Evolutionary conservation across 2,113 vertebrate genomes (phyloP).

Genomic region (Struthidea cinerea): DNA sequence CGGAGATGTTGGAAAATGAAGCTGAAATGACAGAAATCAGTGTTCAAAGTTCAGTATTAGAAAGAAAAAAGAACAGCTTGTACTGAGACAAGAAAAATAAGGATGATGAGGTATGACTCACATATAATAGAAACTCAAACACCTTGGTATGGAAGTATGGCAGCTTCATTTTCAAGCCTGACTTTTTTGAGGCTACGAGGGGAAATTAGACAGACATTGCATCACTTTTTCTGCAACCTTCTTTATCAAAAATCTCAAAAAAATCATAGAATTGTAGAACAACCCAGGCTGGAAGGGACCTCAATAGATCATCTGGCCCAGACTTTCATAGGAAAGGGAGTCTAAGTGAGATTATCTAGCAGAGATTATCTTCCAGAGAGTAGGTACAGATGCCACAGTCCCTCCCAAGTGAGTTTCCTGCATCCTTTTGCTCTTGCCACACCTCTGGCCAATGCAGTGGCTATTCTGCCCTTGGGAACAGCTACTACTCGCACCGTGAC

Average conservation of each 20-base stretch:
- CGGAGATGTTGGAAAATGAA: neutral
- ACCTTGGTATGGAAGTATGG: neutral
- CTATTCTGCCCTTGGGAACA: neutral
- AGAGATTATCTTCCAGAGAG: neutral
- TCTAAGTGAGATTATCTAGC: neutral
- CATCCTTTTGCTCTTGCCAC: neutral
- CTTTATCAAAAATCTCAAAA: neutral
- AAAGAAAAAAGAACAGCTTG: neutral
- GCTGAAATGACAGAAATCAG: neutral
- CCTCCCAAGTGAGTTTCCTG: neutral
- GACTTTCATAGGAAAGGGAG: neutral
- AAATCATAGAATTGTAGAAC: neutral
- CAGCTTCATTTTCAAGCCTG: neutral
- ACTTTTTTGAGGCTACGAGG: neutral
- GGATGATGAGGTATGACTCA: neutral
- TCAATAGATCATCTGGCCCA: neutral
- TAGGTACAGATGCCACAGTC: neutral
- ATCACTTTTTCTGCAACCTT: neutral
- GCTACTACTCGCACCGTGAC: neutral
- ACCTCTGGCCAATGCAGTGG: neutral
- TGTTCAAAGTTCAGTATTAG: neutral
- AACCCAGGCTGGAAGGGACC: neutral
- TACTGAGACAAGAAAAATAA: neutral
- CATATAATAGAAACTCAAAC: neutral
- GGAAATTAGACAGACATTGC: neutral